Evolutionary conservation across 2,113 vertebrate species (phyloP).

Genomic region (Noturus placidus): DNA sequence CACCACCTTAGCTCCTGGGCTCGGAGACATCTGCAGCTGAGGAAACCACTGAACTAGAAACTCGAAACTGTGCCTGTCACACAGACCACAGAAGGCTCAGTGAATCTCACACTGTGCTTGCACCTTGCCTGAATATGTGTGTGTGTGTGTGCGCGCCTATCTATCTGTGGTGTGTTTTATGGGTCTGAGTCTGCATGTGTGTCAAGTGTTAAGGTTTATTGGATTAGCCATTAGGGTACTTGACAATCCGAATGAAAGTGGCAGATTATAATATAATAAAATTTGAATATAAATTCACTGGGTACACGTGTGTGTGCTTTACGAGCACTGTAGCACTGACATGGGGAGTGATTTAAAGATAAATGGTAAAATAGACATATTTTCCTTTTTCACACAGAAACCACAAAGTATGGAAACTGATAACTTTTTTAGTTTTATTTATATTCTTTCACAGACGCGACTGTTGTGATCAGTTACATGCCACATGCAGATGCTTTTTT

Average conservation of each 20-base stretch:
- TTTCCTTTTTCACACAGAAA: background rate
- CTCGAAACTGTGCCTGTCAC: slow-evolving; percentile 45
- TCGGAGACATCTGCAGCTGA: slow-evolving; percentile 49
- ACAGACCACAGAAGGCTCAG: slow-evolving; percentile 42
- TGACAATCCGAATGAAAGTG: background rate
- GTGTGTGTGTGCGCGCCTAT: background rate
- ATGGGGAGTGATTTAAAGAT: background rate
- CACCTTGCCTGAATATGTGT: slow-evolving; percentile 28
- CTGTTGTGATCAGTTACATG: background rate
- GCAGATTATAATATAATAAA: background rate
- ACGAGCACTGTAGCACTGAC: background rate
- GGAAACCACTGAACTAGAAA: slow-evolving; percentile 56
- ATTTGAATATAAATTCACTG: no score
- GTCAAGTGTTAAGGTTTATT: background rate
- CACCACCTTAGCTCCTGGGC: slow-evolving; percentile 29
- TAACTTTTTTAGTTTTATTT: background rate
- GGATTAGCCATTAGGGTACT: background rate
- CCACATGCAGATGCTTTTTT: no score
- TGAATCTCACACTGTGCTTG: slow-evolving; percentile 4
- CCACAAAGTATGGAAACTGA: background rate
- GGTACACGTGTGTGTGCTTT: background rate
- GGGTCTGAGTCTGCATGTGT: background rate
- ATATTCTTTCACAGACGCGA: background rate
- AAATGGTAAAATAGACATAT: background rate
- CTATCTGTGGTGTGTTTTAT: background rate